phyloP scores from a whole-genome alignment of 2,888 invertebrate species.

The Drosophila pegasa region DNA sequence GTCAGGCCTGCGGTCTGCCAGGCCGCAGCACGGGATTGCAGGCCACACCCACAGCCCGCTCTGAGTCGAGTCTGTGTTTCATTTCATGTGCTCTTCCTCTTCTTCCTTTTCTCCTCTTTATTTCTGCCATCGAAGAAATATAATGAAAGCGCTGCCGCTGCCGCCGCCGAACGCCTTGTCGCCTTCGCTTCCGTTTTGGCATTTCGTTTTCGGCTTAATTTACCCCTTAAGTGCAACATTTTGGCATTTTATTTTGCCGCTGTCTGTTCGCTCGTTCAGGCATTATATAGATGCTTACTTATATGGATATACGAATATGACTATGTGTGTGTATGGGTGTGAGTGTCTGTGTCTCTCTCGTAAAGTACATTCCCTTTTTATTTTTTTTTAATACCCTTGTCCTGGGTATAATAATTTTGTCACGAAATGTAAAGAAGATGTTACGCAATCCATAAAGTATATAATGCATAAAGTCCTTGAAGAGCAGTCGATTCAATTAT shows the following conservation, averaged over 20 bases:
- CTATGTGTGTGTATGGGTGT: neutral
- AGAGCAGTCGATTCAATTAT: neutral
- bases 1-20: slow-evolving; percentile 33
- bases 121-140: slow-evolving; percentile 45
- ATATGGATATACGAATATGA: slow-evolving; percentile 5
- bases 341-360: too few species aligned
- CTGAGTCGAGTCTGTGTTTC: slow-evolving; percentile 51
- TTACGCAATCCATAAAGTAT: neutral
- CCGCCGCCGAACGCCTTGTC: slow-evolving; percentile 15
- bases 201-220: slow-evolving; percentile 61
- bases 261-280: slow-evolving; percentile 22
- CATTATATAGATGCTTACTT: slow-evolving; percentile 24
- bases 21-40: neutral
- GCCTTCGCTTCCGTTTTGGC: slow-evolving; percentile 36
- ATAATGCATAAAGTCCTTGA: neutral
- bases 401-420: neutral
- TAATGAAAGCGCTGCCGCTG: slow-evolving; percentile 61
- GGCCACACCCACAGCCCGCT: slow-evolving; percentile 18
- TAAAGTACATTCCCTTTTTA: slow-evolving; percentile 6
- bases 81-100: slow-evolving; percentile 54
- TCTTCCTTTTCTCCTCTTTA: slow-evolving; percentile 45
- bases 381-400: slow-evolving; percentile 1
- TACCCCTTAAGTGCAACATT: slow-evolving; percentile 61
- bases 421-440: neutral
- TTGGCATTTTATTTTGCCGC: slow-evolving; percentile 46